Base-by-base conservation (phyloP, 1,140 invertebrate genomes). In the Atta colombica region DNA sequence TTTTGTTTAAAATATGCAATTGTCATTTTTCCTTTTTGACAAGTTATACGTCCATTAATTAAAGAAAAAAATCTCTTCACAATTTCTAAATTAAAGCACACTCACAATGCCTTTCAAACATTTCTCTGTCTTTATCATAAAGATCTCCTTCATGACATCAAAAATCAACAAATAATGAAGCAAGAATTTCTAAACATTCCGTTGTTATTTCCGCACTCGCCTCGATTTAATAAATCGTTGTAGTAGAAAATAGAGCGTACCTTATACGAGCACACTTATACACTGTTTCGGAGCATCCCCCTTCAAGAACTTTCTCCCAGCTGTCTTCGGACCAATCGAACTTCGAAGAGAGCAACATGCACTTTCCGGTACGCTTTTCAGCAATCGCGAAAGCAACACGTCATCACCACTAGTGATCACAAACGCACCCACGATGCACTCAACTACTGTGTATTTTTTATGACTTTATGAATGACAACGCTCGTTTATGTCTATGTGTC, bases 341-440 rank as follows among this genome's bases (percentile, higher is more conserved):
- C 51, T 58, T 39, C 51, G 28, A 91, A 89, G 35, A 68, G 72
- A 71, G 51, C 87, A 91, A 91, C 89, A 91, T 91, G 85, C 89
- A 89, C 90, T 78, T 60, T 51, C 60, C 63, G 61, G 58, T 68
- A 53, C 71, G 21, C 21, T 75, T 63, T 72, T 60, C 60, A 21
- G 25, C 77, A 89, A 78, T 65, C 66, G 60, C 25, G 31, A 58
- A 74, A 74, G 71, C 8, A 25, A 60, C 51, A 16, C 18, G 53
- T 35, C 39, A 31, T 51, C 60, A 69, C 63, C 10, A 31, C 35
- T 16, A 71, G 12, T 7, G 28, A 25, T 61, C 10, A 49, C 39
- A 58, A 12, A 61, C 49, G 25, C 14, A 66, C 3, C 14, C 45
- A 25, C 14, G 18, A 25, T 8, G 2, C n/a, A 25, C n/a, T 53